Evolutionary conservation across 2,113 vertebrate species (phyloP).

Genomic region (Pyxicephalus adspersus): DNA sequence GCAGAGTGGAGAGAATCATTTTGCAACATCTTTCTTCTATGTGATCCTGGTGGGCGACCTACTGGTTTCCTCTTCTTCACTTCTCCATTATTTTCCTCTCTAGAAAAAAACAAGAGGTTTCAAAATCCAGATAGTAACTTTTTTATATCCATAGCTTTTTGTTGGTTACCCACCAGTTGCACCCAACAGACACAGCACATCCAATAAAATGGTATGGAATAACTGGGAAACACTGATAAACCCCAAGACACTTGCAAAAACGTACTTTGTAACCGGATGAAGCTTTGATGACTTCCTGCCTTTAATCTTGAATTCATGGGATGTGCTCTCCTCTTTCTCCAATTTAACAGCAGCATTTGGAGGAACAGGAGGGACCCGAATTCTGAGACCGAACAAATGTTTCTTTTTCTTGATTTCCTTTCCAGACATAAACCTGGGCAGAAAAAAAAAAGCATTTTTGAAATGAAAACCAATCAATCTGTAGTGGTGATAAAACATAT

Average conservation of each 20-base stretch:
- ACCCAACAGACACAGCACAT: background rate
- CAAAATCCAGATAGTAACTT: background rate
- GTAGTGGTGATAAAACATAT: background rate
- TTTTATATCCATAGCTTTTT: background rate
- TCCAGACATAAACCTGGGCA: constrained; percentile 93
- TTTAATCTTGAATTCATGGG: constrained; percentile 95
- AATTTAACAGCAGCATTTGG: constrained; percentile 83
- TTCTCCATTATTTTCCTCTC: constrained; percentile 85
- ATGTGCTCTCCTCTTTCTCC: constrained; percentile 86
- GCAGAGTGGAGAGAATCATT: constrained; percentile 72
- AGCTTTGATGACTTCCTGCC: constrained; percentile 91
- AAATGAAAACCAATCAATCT: background rate
- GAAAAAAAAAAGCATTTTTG: background rate
- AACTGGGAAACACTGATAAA: background rate
- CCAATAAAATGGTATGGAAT: too few species aligned
- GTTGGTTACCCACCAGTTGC: background rate
- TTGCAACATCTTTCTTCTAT: constrained; percentile 81
- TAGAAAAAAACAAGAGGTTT: constrained; percentile 65
- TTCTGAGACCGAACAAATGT: constrained; percentile 94
- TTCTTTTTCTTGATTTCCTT: constrained; percentile 99
- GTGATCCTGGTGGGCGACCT: constrained; percentile 81
- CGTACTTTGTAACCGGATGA: constrained; percentile 80
- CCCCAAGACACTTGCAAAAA: background rate
- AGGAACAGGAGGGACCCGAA: constrained; percentile 93
- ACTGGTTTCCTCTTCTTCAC: constrained; percentile 89